Evolutionary conservation across 2,113 vertebrate species (phyloP), one percentile per base, ranked within the genome.

Genomic region (Psophia crepitans): DNA sequence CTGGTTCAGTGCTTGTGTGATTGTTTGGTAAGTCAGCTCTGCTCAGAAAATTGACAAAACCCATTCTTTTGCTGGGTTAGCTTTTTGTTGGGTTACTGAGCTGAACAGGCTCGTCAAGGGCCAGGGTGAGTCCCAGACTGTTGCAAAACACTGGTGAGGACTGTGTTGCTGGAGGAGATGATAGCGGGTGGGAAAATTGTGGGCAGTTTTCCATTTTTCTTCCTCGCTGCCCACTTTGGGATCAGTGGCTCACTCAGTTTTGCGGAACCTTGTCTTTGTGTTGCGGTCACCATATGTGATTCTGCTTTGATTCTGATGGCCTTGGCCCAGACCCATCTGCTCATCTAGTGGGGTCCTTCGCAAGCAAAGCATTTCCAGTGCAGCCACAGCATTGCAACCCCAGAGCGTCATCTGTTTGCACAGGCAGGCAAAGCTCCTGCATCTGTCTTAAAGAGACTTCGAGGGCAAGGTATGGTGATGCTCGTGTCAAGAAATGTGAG

Each of bases 1-100:
- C 93, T 96, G 77, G 39, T 78, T 92, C 87, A 64, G 61, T 82
- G 89, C 93, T 78, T 89, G 77, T 81, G 39, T 92, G 94, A 90
- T 93, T 93, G 94, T 57, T 92, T 63, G 82, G 73, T 92, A 87
- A 95, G 84, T 87, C 89, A 82, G 0, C 80, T 94, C 64, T 35
- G 33, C 73, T 87, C 60, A 33, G 73, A 81, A 87, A 78, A 74
- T 35, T 54, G 76, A 95, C 86, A 84, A 74, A 89, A 41, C 33
- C 73, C 73, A 71, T 90, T 95, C 68, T 92, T 70, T 74, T 79
- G 10, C 49, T 37, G 44, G 71, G 49, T 60, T 91, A 44, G 75
- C 13, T 74, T 92, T 92, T 88, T 86, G 58, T 63, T 84, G 84
- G 83, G 69, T 68, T 93, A 43, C 80, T 74, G 80, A 87, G 68